These are phyloP conservation scores for Promerops cafer DNA, from an alignment of 2,113 vertebrate genomes.

Conservation along the genomic window DNA sequence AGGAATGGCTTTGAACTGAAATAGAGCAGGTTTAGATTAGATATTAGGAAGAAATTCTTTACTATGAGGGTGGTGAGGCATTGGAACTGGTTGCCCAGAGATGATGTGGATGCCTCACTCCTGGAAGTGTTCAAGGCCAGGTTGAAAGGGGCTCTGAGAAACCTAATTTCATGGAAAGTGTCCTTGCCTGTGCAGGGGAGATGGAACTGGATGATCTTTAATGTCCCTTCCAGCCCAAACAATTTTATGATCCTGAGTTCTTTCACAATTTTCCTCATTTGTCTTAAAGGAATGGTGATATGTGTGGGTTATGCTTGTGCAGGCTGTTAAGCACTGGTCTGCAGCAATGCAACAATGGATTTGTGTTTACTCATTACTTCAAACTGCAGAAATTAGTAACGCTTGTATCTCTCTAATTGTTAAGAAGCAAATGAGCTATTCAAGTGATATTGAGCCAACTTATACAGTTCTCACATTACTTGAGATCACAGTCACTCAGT, in stretches of 20 bases:
- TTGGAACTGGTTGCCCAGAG: background rate
- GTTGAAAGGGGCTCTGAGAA: background rate
- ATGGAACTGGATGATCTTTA: background rate
- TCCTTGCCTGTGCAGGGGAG: background rate
- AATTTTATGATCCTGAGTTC: background rate
- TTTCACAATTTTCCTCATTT: background rate
- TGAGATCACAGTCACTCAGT: background rate
- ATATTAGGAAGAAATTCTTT: background rate
- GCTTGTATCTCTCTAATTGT: background rate
- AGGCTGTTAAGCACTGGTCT: background rate
- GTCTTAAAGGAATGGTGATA: background rate
- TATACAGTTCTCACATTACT: background rate
- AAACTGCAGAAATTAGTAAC: background rate
- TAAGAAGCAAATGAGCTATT: background rate
- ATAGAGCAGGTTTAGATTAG: background rate
- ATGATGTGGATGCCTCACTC: background rate
- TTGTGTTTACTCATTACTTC: background rate
- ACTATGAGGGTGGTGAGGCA: background rate
- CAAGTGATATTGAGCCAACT: background rate
- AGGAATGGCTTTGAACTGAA: background rate
- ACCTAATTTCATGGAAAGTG: background rate
- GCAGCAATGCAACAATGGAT: background rate
- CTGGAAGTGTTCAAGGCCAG: background rate
- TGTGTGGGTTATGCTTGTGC: background rate
- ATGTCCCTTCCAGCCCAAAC: background rate